Conservation (phyloP, 2,888 invertebrate species). For the Merodon equestris region DNA sequence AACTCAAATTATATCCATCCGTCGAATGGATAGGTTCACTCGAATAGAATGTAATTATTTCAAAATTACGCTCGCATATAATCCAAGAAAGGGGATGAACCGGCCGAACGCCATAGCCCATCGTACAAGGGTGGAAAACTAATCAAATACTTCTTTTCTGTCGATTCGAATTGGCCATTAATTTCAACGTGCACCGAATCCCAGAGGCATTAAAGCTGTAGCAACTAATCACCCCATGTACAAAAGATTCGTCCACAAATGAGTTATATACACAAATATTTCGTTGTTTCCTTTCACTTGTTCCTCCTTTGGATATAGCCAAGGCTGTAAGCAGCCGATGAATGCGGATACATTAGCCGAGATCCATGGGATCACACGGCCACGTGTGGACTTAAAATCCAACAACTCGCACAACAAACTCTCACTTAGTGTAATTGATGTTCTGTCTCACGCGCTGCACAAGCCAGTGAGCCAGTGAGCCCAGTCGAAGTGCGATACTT, state of each 20-base stretch:
- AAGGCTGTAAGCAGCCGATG: background rate
- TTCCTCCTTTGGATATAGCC: too few species aligned
- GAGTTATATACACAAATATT: background rate
- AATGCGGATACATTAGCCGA: background rate
- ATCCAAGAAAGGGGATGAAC: background rate
- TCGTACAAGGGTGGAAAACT: slow-evolving; percentile 4
- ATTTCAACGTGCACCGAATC: background rate
- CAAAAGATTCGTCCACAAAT: background rate
- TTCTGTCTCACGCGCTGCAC: background rate
- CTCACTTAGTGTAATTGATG: slow-evolving; percentile 8
- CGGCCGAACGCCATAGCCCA: background rate
- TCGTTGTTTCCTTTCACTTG: too few species aligned
- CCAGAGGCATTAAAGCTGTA: background rate
- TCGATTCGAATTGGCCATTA: slow-evolving; percentile 15
- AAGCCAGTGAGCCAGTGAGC: too few species aligned
- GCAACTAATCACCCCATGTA: slow-evolving; percentile 10
- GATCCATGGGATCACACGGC: background rate
- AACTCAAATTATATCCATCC: too few species aligned
- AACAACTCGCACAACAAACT: background rate
- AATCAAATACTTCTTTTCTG: slow-evolving; percentile 15
- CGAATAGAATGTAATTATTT: too few species aligned
- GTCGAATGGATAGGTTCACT: too few species aligned
- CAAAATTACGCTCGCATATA: background rate
- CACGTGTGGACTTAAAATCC: slow-evolving; percentile 14
- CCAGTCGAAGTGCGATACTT: too few species aligned